Evolutionary conservation across 2,113 vertebrate genomes (phyloP).

Genomic region (Mesoclemmys tuberculata): DNA sequence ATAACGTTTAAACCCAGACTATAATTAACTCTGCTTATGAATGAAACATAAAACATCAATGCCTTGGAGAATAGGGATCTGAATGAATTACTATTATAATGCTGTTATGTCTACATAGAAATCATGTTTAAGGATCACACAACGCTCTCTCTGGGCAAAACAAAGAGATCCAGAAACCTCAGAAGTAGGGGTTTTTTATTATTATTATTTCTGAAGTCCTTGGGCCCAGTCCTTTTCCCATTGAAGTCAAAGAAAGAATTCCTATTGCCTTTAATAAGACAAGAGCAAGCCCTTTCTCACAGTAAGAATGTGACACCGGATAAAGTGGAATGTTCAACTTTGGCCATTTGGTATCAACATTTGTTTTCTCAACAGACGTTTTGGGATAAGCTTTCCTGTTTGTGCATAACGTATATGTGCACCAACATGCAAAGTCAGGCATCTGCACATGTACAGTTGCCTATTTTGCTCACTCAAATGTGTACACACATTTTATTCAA

Average conservation of each 20-base stretch:
- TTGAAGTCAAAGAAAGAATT: neutral
- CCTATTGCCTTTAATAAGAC: neutral
- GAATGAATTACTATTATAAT: neutral
- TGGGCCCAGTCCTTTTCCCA: neutral
- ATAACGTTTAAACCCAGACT: constrained; percentile 53
- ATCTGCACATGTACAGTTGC: neutral
- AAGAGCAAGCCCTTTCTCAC: constrained; percentile 7
- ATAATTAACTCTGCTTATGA: constrained; percentile 49
- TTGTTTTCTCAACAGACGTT: constrained; percentile 50
- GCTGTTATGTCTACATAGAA: neutral
- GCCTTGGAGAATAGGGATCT: neutral
- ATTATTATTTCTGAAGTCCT: neutral
- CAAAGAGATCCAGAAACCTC: neutral
- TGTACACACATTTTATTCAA: neutral
- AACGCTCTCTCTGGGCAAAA: neutral
- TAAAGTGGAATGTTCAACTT: neutral
- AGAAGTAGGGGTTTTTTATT: neutral
- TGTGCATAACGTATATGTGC: constrained; percentile 13
- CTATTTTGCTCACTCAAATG: constrained; percentile 40
- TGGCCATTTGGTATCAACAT: neutral
- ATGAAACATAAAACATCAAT: neutral
- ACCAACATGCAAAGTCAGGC: neutral
- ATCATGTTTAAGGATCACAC: neutral
- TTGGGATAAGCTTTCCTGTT: neutral
- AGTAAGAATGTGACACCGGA: neutral